Evolutionary conservation across 2,797 vertebrate genomes (phyloP), one percentile per base, ranked within the genome.

Genomic region (Melopsittacus undulatus): DNA sequence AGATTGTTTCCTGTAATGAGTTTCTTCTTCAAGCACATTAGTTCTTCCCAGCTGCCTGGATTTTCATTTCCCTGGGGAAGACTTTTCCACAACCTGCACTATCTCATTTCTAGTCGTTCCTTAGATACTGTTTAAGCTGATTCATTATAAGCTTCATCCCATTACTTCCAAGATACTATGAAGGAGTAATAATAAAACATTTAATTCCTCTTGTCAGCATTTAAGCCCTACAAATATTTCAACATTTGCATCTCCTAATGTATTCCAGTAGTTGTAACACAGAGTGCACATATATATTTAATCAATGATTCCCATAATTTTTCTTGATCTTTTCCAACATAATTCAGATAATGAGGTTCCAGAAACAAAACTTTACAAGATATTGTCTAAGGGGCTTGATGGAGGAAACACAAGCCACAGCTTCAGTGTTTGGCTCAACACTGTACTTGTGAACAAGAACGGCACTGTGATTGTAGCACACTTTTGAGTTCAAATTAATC

Each of bases 71-170:
- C 63, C 61, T 74, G 5, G 7, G 43, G 80, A 92, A 94, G 32
- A 84, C 59, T 61, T 80, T 79, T 91, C 83, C 40, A 79, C 85
- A 86, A 66, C 63, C 76, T 88, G 83, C 26, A 82, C 79, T 62
- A 75, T 59, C 83, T 86, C 87, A 90, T 74, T 85, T 92, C 73
- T n/a, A 83, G 76, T 63, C 93, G 92, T 85, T 95, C 79, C 91
- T 92, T 48, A 69, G 54, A 66, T 48, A 75, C 36, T 66, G 36
- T 81, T 90, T 91, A 95, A 94, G 66, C 45, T 67, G 76, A 88
- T 90, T 70, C 83, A 86, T 82, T 81, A 90, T 81, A 54, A 91
- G 51, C 51, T 79, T 91, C 76, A 61, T 73, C 77, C 49, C 91
- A 70, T 76, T 86, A 75, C 40, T 72, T 62, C 3, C 0, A 54